Conservation (phyloP, 2,113 vertebrate species). For the Salvelinus fontinalis region DNA sequence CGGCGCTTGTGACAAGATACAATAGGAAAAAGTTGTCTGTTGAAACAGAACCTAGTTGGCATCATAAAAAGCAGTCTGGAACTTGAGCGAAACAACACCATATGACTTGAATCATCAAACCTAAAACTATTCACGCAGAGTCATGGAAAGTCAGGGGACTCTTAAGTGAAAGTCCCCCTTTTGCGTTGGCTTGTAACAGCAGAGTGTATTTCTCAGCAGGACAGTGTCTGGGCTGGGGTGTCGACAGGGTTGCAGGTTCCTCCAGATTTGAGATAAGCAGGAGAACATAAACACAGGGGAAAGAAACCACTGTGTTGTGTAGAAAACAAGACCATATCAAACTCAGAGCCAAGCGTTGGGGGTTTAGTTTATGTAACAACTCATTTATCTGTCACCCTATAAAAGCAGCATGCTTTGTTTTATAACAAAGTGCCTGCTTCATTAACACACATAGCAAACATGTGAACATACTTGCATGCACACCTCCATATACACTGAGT, state of each 20-base stretch:
- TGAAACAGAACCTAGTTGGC: too few species aligned
- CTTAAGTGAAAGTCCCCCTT: not conserved
- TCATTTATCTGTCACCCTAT: not conserved
- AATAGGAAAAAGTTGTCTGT: too few species aligned
- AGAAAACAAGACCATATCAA: not conserved
- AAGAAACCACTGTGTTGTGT: constrained; percentile 27
- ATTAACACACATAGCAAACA: too few species aligned
- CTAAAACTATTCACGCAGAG: too few species aligned
- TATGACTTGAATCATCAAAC: not conserved
- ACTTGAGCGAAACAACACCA: too few species aligned
- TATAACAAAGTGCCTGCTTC: too few species aligned
- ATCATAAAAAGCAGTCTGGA: too few species aligned
- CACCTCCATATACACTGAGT: too few species aligned
- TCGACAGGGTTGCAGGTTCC: not conserved
- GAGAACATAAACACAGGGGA: constrained; percentile 32
- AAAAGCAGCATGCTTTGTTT: not conserved
- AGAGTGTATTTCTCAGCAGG: not conserved
- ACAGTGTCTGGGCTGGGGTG: not conserved
- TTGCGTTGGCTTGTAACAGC: not conserved
- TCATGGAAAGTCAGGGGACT: too few species aligned
- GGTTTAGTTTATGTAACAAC: not conserved
- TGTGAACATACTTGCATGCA: too few species aligned
- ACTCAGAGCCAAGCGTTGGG: not conserved
- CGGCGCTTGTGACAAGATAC: too few species aligned
- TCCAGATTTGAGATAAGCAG: constrained; percentile 5